Evolutionary conservation across 2,888 invertebrate genomes (phyloP).

Genomic region (Drosophila mulleri): DNA sequence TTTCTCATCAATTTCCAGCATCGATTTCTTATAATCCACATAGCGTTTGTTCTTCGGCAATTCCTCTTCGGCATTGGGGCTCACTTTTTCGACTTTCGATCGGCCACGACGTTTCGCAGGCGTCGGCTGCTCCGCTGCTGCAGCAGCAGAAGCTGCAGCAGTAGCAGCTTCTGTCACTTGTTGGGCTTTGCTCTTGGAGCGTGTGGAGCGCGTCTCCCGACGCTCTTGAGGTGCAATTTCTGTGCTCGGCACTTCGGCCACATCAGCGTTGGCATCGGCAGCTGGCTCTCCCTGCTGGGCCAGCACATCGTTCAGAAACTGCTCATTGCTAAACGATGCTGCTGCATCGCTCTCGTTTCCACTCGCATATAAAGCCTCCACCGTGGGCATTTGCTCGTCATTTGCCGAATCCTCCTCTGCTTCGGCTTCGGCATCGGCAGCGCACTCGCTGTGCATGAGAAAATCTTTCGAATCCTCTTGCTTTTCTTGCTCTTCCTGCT

Average conservation of each 20-base stretch:
- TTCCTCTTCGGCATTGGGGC: constrained; percentile 1
- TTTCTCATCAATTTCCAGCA: constrained; percentile 79
- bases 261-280: not conserved
- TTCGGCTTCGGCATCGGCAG: not conserved
- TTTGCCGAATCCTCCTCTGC: constrained; percentile 4
- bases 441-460: constrained; percentile 10
- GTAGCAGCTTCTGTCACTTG: constrained; percentile 13
- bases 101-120: constrained; percentile 27
- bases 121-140: constrained; percentile 13
- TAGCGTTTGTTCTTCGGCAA: constrained; percentile 45
- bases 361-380: constrained; percentile 25
- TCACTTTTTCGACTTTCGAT: constrained; percentile 21
- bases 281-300: constrained; percentile 16
- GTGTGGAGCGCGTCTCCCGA: constrained; percentile 59
- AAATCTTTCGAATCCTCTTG: constrained; percentile 18
- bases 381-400: constrained; percentile 12
- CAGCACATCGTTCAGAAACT: constrained; percentile 60
- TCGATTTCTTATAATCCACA: constrained; percentile 55
- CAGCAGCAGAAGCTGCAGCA: constrained; percentile 11
- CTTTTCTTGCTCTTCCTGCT: constrained; percentile 22
- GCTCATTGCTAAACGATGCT: constrained; percentile 63
- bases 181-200: constrained; percentile 56
- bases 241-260: not conserved
- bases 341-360: constrained; percentile 36
- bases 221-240: constrained; percentile 34